Base-by-base conservation (phyloP, 53 echinoderm and acorn worm species). In the Apostichopus leukothele region DNA sequence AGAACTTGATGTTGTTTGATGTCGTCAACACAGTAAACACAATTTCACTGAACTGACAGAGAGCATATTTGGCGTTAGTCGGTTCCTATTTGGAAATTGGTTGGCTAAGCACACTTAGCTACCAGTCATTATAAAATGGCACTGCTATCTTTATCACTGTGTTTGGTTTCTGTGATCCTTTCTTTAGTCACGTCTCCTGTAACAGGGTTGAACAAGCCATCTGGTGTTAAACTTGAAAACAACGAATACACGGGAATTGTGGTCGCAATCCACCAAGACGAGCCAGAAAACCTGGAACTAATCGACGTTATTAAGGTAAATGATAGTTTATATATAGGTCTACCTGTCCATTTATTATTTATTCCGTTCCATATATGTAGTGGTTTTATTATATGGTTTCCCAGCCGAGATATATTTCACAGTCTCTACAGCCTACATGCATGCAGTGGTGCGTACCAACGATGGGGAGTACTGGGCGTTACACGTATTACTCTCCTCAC, bases 241-340 rank as follows among this genome's bases (percentile, higher is more conserved):
- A 92, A 92, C 75, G 77, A 76, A 25, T 92, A 92, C 55, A 88
- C 92, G 13, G 92, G 92, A 3, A 60, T 92, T 19, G 92, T 92
- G 81, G 92, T 90, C 12, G 92, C 90, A 25, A 90, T 92, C 20
- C 87, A 92, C 74, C 57, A 67, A n/a, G 87, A 90, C 14, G 87
- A 84, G 7, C 16, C 60, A 3, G 92, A 92, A 76, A 75, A 63
- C 52, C 51, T 50, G 1, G 53, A 13, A 3, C 79, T 92, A 4
- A 90, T 90, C 12, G 79, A 88, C 5, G 22, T 59, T 18, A 92
- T 92, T 11, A 90, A 92, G 92, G 92, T 92, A 88, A 5, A 12
- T 14, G 5, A 9, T 27, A 71, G 61, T 60, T 60, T 14, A 63
- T 63, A 13, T 14, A 63, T 63, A 13, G 63, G 11, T 63, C 14